Conservation (phyloP, 2,113 vertebrate species). For the Butastur rufipennis region DNA sequence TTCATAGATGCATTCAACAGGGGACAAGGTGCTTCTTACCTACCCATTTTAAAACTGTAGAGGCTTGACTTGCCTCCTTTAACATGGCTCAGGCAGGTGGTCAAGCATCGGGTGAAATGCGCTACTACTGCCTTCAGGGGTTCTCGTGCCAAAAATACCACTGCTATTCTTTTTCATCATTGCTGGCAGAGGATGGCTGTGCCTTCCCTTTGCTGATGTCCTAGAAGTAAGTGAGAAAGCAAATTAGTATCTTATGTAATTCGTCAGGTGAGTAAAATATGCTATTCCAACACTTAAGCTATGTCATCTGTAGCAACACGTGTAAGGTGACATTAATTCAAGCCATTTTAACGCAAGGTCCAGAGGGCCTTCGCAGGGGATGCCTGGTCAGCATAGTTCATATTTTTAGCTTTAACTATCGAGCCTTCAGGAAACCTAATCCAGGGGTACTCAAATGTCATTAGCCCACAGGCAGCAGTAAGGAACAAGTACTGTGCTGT, state of each 20-base stretch:
- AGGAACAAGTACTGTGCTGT: background rate
- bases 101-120: accelerated
- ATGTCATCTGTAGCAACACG: background rate
- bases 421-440: constrained; percentile 1
- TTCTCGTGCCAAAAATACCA: background rate
- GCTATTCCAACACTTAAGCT: background rate
- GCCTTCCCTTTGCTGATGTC: background rate
- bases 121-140: background rate
- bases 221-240: background rate
- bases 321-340: background rate
- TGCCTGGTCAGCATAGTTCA: background rate
- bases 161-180: background rate
- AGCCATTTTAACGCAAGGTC: background rate
- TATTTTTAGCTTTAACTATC: constrained; percentile 6
- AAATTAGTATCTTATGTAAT: background rate
- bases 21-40: background rate
- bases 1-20: background rate
- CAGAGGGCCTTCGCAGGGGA: background rate
- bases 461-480: background rate
- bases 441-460: constrained; percentile 4
- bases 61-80: background rate
- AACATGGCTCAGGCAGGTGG: background rate
- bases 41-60: background rate
- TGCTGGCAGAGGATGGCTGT: background rate
- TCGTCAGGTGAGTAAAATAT: background rate